These are phyloP conservation scores for Sthenelais limicola DNA, from an alignment of 2,888 invertebrate species.

Conservation along the genomic window DNA sequence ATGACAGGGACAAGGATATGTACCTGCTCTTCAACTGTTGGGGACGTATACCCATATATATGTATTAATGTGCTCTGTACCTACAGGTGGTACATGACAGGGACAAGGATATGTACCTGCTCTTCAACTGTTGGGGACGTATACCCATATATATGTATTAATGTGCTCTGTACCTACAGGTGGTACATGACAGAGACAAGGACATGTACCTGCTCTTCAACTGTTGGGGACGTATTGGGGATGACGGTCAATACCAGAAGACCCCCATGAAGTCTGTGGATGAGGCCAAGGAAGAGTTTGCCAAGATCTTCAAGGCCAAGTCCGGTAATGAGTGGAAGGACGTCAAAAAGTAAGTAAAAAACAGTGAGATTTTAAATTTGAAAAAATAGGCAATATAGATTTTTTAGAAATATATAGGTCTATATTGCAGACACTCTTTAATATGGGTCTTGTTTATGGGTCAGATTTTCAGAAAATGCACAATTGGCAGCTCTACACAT, in stretches of 20 bases:
- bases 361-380: background rate
- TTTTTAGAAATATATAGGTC: background rate
- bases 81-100: conserved; percentile 72
- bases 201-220: conserved; percentile 75
- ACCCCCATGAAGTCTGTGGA: conserved; percentile 72
- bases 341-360: conserved; percentile 63
- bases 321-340: conserved; percentile 74
- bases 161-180: too few relatives aligned
- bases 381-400: background rate
- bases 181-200: conserved; percentile 71
- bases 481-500: too few relatives aligned
- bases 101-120: conserved; percentile 73
- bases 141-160: too few relatives aligned
- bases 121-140: conserved; percentile 76
- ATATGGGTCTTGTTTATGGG: too few relatives aligned
- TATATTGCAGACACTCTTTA: too few relatives aligned
- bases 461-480: too few relatives aligned
- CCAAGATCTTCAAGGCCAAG: conserved; percentile 74
- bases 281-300: conserved; percentile 74
- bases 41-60: too few relatives aligned
- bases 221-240: conserved; percentile 76
- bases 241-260: conserved; percentile 73
- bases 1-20: conserved; percentile 72
- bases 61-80: too few relatives aligned
- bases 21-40: conserved; percentile 75